Conservation (phyloP, 2,797 vertebrate species). For the Diceros bicornis region DNA sequence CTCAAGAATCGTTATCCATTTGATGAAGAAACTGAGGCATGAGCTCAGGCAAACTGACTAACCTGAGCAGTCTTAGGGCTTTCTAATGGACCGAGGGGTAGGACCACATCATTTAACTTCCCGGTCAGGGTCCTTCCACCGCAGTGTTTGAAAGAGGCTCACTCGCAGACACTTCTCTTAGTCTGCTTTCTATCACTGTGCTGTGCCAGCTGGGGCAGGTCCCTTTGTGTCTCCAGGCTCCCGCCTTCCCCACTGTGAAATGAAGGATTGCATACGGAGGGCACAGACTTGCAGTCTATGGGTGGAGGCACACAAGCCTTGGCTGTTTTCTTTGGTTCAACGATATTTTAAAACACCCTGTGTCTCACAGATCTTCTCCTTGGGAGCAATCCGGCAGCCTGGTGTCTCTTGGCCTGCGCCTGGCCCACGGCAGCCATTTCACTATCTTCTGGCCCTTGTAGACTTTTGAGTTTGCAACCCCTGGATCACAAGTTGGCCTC, state of each 20-base stretch:
- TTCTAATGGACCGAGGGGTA: not conserved
- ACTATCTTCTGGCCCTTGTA: not conserved
- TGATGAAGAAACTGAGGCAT: not conserved
- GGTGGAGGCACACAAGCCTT: fast-evolving
- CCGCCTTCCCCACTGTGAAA: fast-evolving
- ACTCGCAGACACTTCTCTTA: fast-evolving
- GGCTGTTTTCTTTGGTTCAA: not conserved
- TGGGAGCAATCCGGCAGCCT: too few relatives aligned
- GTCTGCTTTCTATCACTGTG: not conserved
- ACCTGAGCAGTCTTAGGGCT: not conserved
- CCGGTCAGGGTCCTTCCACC: fast-evolving
- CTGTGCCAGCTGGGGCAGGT: not conserved
- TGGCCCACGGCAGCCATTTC: not conserved
- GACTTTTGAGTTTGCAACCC: not conserved
- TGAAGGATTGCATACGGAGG: fast-evolving
- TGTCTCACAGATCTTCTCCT: not conserved
- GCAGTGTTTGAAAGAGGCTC: not conserved
- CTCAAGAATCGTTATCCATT: not conserved
- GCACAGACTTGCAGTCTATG: not conserved
- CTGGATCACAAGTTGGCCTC: too few relatives aligned
- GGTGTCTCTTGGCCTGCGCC: fast-evolving
- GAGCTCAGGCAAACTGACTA: fast-evolving
- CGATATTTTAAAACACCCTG: not conserved
- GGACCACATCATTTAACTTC: fast-evolving
- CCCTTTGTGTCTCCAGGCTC: not conserved